Percentiles rank a stretch among this genome's conserved stretches.
phyloP scores from a whole-genome alignment of 2,888 invertebrate genomes.

The Eupithecia exiguata region DNA sequence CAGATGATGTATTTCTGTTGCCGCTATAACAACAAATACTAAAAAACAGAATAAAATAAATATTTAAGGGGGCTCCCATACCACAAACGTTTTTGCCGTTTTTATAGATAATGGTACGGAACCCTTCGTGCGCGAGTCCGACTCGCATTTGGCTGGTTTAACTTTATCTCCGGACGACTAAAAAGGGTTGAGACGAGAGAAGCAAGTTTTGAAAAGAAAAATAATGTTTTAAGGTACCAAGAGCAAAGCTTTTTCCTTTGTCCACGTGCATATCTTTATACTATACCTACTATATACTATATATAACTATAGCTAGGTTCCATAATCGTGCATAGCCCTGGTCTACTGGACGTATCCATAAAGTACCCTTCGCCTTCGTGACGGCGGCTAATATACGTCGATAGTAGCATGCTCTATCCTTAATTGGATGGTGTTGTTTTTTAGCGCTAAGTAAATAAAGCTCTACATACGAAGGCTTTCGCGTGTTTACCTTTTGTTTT shows the following conservation, averaged over 20 bases:
- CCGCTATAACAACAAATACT: too few species aligned
- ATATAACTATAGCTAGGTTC: too few species aligned
- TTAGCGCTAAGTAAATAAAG: constrained; percentile 5
- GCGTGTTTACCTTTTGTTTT: neutral
- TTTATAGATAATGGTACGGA: too few species aligned
- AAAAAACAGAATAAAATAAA: too few species aligned
- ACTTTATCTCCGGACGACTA: too few species aligned
- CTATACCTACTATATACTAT: too few species aligned
- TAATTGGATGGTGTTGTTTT: constrained; percentile 58
- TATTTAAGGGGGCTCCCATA: too few species aligned
- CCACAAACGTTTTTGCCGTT: too few species aligned
- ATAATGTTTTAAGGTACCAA: neutral
- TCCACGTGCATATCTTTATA: neutral
- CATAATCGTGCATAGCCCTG: constrained; percentile 20
- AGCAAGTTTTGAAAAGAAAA: neutral
- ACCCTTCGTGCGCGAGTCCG: too few species aligned
- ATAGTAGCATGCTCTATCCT: constrained; percentile 58
- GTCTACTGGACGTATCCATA: constrained; percentile 51
- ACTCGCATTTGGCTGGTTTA: too few species aligned
- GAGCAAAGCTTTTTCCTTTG: neutral
- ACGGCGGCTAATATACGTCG: constrained; percentile 58
- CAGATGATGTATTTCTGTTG: too few species aligned
- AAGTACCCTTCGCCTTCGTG: constrained; percentile 49
- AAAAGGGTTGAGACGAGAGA: too few species aligned
- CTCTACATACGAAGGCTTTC: constrained; percentile 5